Evolutionary conservation across 2,888 invertebrate species (phyloP), one percentile per base, ranked within the genome.

Genomic region (Melanostoma scalare): DNA sequence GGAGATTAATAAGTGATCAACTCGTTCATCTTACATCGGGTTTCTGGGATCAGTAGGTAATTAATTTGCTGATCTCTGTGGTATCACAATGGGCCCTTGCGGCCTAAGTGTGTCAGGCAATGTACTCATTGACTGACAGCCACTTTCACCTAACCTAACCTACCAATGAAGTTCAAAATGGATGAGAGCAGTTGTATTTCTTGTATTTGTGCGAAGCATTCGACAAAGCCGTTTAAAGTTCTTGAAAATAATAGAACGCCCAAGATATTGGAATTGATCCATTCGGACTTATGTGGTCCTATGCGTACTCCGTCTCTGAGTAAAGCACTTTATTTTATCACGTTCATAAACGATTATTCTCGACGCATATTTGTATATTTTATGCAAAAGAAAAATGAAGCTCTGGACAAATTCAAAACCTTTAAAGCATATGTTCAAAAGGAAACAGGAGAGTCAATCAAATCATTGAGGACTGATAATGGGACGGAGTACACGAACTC

Each of bases 301-400:
- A 77, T 77, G 52, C 56, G 52, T 2, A 56, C 44, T 5, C 38
- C 71, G 30, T 72, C 71, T 1, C 31, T 65, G 3, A 52, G 67
- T 6, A 20, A 20, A 20, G 20, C 67, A 5, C 9, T 38, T 30
- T 77, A 65, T 48, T 78, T 65, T 3, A 67, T 78, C 8, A 52
- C 78, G 4, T 68, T 61, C 10, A 68, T 77, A 4, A 55, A 63
- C 30, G 69, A 63, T 48, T 69, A 61, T 46, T 56, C 63, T 2
- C 50, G 71, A 38, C 86, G 46, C 6, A 65, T 77, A 4, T 72
- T 50, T 52, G 60, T 61, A 4, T 74, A 60, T 40, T 79, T 80
- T 44, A 44, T 8, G 9, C 1, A 44, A 44, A 44, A 44, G 44
- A 44, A 44, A 3, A 44, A 8, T 44, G 44, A 44, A 44, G n/a